A percentile compares a stretch with the other conserved stretches of the same genome.
phyloP scores from a whole-genome alignment of 2,797 vertebrate species.

The Catamblyrhynchus diadema region DNA sequence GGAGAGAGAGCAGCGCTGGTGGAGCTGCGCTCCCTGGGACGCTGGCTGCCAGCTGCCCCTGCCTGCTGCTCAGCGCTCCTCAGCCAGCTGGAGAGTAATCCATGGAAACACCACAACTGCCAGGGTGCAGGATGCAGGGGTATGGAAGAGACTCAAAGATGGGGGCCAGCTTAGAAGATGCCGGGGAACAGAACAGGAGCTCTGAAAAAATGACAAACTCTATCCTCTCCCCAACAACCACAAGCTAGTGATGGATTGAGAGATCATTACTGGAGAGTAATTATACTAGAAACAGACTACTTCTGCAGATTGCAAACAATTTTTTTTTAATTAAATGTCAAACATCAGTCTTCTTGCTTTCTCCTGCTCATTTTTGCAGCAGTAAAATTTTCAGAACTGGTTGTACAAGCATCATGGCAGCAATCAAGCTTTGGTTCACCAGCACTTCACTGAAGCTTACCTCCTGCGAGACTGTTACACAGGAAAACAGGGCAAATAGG shows the following conservation, averaged over 20 bases:
- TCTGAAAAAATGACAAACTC: neutral
- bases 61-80: neutral
- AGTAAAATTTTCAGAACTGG: neutral
- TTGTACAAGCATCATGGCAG: neutral
- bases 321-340: neutral
- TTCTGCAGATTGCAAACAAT: neutral
- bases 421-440: neutral
- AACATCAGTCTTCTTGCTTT: neutral
- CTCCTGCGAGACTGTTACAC: neutral
- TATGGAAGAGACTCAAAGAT: neutral
- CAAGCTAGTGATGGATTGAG: neutral
- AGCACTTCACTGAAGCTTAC: neutral
- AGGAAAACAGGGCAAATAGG: neutral
- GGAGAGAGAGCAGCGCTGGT: neutral
- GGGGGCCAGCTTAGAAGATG: neutral
- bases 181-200: neutral
- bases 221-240: neutral
- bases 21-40: neutral
- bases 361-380: neutral
- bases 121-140: accelerated
- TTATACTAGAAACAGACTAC: neutral
- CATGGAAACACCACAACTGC: neutral
- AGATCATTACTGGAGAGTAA: neutral
- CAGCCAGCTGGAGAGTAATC: neutral
- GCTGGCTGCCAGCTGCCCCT: neutral